Conservation (phyloP, 1,140 invertebrate species). For the Solenopsis invicta region DNA sequence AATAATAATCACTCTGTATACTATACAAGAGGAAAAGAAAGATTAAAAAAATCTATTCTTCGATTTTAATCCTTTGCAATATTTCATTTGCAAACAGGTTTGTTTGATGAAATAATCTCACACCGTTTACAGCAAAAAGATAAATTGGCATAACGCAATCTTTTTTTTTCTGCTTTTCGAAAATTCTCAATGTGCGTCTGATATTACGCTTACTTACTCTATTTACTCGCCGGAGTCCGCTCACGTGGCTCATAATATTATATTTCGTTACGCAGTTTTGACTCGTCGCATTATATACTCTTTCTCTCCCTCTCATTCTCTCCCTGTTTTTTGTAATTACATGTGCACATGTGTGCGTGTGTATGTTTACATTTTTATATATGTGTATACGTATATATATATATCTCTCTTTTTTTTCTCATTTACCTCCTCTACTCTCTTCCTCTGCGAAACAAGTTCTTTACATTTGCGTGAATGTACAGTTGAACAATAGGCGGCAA, state of each 20-base stretch:
- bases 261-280: conserved; percentile 49
- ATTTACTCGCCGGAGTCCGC: conserved; percentile 74
- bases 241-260: conserved; percentile 63
- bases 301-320: conserved; percentile 31
- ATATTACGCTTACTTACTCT: conserved; percentile 44
- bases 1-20: too few species aligned
- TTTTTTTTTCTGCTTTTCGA: neutral
- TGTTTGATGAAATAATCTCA: neutral
- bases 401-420: conserved; percentile 8
- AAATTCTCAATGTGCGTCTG: conserved; percentile 63
- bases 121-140: neutral
- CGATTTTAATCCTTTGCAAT: neutral
- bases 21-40: neutral
- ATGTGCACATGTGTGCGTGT: conserved; percentile 48
- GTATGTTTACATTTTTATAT: conserved; percentile 37
- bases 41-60: neutral
- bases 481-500: conserved; percentile 85
- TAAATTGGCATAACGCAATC: neutral
- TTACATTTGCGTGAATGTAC: conserved; percentile 72
- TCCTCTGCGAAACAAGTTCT: conserved; percentile 34
- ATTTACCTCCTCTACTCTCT: conserved; percentile 8
- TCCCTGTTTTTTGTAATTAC: conserved; percentile 24
- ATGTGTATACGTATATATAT: conserved; percentile 48
- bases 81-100: neutral
- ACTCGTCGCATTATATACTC: conserved; percentile 27